phyloP scores from a whole-genome alignment of 2,113 vertebrate genomes.

The Telmatochromis sp. region DNA sequence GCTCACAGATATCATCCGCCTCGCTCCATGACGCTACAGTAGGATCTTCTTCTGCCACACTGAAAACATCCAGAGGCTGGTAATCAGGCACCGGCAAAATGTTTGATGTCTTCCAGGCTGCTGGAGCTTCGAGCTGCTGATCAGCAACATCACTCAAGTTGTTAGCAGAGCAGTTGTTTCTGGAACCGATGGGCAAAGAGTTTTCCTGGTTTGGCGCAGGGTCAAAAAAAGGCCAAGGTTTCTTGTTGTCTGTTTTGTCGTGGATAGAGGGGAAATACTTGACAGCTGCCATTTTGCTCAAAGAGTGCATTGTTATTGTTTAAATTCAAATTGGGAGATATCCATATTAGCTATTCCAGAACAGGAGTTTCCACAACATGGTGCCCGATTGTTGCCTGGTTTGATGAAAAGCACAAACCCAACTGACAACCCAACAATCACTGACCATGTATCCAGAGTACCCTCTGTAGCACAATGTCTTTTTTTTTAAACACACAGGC shows the following conservation, averaged over 20 bases:
- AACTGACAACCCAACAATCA: neutral
- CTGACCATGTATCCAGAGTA: neutral
- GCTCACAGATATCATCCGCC: slow-evolving; percentile 3
- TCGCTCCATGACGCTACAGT: neutral
- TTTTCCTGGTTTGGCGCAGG: neutral
- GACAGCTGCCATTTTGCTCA: neutral
- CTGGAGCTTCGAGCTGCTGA: neutral
- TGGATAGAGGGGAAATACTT: neutral
- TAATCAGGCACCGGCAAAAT: neutral
- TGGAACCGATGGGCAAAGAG: neutral
- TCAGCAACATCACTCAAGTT: neutral
- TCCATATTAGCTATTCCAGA: neutral
- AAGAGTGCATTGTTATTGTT: neutral
- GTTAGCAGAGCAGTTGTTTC: neutral
- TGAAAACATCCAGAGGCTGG: neutral
- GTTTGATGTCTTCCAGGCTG: neutral
- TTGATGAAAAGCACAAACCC: neutral
- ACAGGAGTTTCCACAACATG: neutral
- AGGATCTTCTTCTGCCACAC: neutral
- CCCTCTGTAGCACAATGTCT: neutral
- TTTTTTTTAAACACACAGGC: neutral
- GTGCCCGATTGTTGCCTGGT: neutral
- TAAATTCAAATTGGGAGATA: neutral
- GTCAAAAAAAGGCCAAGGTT: neutral
- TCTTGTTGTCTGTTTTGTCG: neutral